Evolutionary conservation across 2,888 invertebrate species (phyloP), one percentile per base, ranked within the genome.

Genomic region (Eudasyphora cyanicolor): DNA sequence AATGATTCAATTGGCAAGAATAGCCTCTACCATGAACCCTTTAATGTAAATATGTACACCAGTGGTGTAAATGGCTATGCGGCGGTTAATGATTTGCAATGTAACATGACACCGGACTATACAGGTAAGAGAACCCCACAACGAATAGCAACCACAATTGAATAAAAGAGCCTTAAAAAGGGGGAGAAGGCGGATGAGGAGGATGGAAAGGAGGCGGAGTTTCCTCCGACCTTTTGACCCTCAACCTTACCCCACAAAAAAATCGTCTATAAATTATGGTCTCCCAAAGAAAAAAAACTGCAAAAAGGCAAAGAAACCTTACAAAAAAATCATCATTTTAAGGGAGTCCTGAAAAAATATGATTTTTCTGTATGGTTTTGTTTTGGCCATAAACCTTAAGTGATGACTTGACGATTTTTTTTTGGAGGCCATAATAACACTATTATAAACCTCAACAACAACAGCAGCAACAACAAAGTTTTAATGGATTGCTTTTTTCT

Each of bases 101-200:
- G 92, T 87, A 92, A 93, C 87, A 92, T 92, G 90, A 93, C 93
- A 89, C 93, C 94, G 82, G 93, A 94, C 90, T 94, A 94, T 90
- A 93, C 93, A 91, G 94, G 94, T 94, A 92, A 92, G 78, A 60
- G 38, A 21, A 38, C 14, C 62, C 35, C 35, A 0, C 51, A 24
- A 21, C 12, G 29, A 35, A 32, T 62, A 45, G 19, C 45, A 60
- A 57, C 14, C 19, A 35, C 8, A 74, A 57, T 19, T 51, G 19
- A 17, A 21, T 19, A 51, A 19, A 19, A 54, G n/a, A 17, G 24
- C 54, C n/a, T 49, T 17, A 21, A 51, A 19, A 5, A 21, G 21
- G 35, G 19, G 21, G 5, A 21, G 51, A 38, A 45, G n/a, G n/a
- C n/a, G n/a, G 45, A 14, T 1, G 32, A 32, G 32, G n/a, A n/a